These are phyloP conservation scores for Phaenicophaeus curvirostris DNA, from an alignment of 2,797 vertebrate genomes.

Conservation along the genomic window DNA sequence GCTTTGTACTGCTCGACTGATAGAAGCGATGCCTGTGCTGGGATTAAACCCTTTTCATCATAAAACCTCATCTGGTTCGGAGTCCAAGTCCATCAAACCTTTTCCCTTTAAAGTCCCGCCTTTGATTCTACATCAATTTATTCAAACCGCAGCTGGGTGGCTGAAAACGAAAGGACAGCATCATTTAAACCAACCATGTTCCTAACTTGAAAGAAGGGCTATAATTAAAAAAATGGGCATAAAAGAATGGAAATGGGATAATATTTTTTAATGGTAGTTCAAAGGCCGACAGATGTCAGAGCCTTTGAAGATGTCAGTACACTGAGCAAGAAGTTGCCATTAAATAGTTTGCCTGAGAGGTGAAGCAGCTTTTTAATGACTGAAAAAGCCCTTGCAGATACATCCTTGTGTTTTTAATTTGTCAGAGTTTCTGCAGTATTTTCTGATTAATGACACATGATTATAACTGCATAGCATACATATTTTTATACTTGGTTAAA, in stretches of 20 bases:
- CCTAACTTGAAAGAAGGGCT: conserved; percentile 88
- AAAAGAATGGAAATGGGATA: conserved; percentile 91
- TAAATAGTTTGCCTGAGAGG: conserved; percentile 82
- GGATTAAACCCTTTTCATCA: conserved; percentile 99
- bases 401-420: conserved; percentile 86
- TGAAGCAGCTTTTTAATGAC: conserved; percentile 82
- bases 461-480: conserved; percentile 81
- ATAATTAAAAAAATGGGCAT: conserved; percentile 98
- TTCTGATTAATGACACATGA: conserved; percentile 84
- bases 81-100: conserved; percentile 97
- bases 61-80: conserved; percentile 98
- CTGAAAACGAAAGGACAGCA: conserved; percentile 88
- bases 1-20: conserved; percentile 94
- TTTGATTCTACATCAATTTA: conserved; percentile 98
- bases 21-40: conserved; percentile 95
- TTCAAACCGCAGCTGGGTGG: conserved; percentile 95
- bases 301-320: conserved; percentile 86
- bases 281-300: conserved; percentile 93
- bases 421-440: conserved; percentile 82
- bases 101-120: conserved; percentile 95
- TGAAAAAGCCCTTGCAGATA: conserved; percentile 81
- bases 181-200: conserved; percentile 89
- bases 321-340: conserved; percentile 81
- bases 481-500: conserved; percentile 80
- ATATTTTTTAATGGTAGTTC: conserved; percentile 92